Percentiles rank a stretch among this genome's conserved stretches.
Evolutionary conservation across 2,113 vertebrate genomes (phyloP).

Genomic region (Gadus chalcogrammus): DNA sequence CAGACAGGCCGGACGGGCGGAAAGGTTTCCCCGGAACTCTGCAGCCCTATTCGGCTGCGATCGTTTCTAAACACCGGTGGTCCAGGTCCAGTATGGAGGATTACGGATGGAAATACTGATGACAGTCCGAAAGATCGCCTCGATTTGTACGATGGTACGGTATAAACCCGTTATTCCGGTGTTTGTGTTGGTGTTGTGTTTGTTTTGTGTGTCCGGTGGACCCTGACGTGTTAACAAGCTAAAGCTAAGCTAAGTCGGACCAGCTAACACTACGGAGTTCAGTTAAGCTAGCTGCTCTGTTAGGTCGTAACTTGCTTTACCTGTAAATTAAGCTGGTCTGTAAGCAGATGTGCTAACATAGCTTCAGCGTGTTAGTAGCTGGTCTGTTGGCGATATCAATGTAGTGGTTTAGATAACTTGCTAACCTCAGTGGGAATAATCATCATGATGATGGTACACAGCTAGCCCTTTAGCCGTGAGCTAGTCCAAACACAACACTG

Average conservation of each 20-base stretch:
- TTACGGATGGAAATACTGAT: conserved; percentile 90
- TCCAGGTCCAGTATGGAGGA: conserved; percentile 78
- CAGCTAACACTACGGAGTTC: background rate
- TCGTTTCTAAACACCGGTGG: conserved; percentile 63
- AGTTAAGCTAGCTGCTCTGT: no score
- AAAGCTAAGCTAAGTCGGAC: conserved; percentile 39
- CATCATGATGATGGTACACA: no score
- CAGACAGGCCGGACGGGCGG: conserved; percentile 37
- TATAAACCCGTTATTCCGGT: conserved; percentile 3
- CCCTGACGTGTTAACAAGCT: conserved; percentile 16
- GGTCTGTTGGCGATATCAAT: no score
- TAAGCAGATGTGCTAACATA: no score
- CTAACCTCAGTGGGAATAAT: no score
- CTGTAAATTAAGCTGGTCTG: no score
- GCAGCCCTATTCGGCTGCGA: conserved; percentile 68
- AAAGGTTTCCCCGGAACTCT: conserved; percentile 59
- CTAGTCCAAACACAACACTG: no score
- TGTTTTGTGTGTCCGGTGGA: conserved; percentile 1
- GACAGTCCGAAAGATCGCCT: conserved; percentile 93
- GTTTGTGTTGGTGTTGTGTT: background rate
- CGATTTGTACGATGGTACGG: conserved; percentile 93
- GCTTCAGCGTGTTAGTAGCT: no score
- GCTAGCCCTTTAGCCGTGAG: no score
- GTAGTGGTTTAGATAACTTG: no score
- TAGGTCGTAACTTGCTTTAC: no score